These are phyloP conservation scores for Larimichthys crocea DNA, from an alignment of 2,113 vertebrate species.

Conservation along the genomic window DNA sequence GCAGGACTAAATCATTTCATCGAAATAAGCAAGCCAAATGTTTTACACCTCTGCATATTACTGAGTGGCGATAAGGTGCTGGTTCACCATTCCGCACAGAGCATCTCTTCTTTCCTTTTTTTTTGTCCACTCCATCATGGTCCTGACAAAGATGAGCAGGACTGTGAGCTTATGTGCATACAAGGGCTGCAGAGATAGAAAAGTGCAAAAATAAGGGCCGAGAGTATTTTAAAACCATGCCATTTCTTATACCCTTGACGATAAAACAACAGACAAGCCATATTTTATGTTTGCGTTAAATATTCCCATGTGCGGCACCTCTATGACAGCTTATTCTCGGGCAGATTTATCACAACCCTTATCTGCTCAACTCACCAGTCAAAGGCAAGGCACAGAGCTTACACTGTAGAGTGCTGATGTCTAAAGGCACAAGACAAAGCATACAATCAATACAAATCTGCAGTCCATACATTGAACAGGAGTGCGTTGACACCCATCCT, in stretches of 20 bases:
- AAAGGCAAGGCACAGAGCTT: conserved; percentile 65
- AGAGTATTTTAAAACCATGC: conserved; percentile 75
- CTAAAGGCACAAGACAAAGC: conserved; percentile 76
- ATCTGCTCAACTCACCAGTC: conserved; percentile 77
- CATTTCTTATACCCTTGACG: conserved; percentile 73
- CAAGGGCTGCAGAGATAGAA: conserved; percentile 59
- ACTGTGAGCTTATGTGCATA: conserved; percentile 48
- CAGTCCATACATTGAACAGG: conserved; percentile 81
- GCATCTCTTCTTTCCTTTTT: conserved; percentile 44
- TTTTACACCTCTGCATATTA: conserved; percentile 84
- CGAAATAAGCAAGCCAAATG: conserved; percentile 84
- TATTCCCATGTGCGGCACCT: conserved; percentile 80
- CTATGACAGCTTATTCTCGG: conserved; percentile 82
- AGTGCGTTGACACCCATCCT: conserved; percentile 75
- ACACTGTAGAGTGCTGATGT: conserved; percentile 63
- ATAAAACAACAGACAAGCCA: conserved; percentile 81
- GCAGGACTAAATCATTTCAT: conserved; percentile 78
- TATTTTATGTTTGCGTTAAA: conserved; percentile 85
- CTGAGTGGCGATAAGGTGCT: conserved; percentile 74
- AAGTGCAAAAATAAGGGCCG: conserved; percentile 68
- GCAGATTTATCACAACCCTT: conserved; percentile 84
- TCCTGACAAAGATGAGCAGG: conserved; percentile 59
- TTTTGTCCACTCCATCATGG: conserved; percentile 27
- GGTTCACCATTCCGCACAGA: conserved; percentile 67
- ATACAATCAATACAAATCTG: conserved; percentile 82